Conservation (phyloP, 2,888 invertebrate species). For the Diogma glabrata region DNA sequence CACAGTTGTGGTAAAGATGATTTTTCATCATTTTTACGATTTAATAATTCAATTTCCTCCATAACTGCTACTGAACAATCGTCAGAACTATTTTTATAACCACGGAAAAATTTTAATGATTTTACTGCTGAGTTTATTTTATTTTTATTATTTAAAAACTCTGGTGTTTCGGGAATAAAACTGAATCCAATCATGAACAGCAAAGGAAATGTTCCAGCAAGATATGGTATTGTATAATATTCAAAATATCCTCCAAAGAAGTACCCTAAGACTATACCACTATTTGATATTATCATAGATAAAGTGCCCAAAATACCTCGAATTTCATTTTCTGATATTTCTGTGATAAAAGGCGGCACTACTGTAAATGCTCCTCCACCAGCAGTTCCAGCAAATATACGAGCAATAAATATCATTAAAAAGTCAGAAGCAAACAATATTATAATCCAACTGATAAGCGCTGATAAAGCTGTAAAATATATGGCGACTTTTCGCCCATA, state of each 20-base stretch:
- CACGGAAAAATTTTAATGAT: conserved; percentile 9
- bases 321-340: conserved; percentile 9
- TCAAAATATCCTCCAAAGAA: no score
- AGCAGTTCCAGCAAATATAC: conserved; percentile 13
- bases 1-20: no score
- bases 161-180: conserved; percentile 9
- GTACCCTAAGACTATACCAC: conserved; percentile 28
- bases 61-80: background rate
- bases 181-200: conserved; percentile 1
- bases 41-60: background rate
- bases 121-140: background rate
- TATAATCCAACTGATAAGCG: conserved; percentile 10
- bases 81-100: background rate
- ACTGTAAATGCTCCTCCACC: conserved; percentile 12
- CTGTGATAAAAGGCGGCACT: conserved; percentile 11
- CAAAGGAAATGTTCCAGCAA: background rate
- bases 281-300: conserved; percentile 25
- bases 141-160: background rate
- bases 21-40: no score
- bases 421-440: no score
- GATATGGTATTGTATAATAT: background rate
- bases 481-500: background rate
- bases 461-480: background rate
- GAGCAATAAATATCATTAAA: no score
- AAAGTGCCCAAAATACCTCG: conserved; percentile 18